phyloP scores from a whole-genome alignment of 2,113 vertebrate species.

The Mesocricetus auratus region DNA sequence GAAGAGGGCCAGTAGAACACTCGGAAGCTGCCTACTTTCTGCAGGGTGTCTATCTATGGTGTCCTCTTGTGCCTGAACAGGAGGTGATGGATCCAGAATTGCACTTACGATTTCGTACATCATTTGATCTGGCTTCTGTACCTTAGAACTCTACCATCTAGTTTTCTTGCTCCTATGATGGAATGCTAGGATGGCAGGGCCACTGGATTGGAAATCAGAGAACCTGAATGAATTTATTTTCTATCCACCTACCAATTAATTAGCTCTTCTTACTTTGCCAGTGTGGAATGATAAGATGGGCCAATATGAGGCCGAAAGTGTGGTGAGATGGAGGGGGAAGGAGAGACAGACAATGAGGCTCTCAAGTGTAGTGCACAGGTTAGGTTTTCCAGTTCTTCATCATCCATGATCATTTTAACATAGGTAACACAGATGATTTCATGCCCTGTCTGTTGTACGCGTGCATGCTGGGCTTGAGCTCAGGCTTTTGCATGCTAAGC shows the following conservation, averaged over 20 bases:
- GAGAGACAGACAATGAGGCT: not conserved
- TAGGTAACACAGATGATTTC: not conserved
- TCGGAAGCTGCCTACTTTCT: conserved; percentile 64
- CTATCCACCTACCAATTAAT: not conserved
- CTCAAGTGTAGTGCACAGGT: not conserved
- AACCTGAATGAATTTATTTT: not conserved
- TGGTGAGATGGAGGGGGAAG: not conserved
- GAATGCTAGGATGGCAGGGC: not conserved
- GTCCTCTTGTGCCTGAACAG: not conserved
- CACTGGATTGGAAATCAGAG: not conserved
- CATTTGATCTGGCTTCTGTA: not conserved
- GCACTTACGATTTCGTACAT: not conserved
- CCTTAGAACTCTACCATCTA: not conserved
- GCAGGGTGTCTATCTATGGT: not conserved
- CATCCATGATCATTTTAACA: not conserved
- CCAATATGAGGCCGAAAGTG: not conserved
- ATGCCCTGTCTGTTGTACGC: not conserved
- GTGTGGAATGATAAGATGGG: not conserved
- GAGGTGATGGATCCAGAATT: not conserved
- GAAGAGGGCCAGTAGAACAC: not conserved
- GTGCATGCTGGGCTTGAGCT: not conserved
- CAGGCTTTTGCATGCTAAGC: not conserved
- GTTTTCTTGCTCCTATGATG: not conserved
- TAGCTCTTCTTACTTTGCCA: not conserved
- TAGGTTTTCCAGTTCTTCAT: not conserved